Conservation (phyloP, 1,140 invertebrate species). For the Patella vulgata region DNA sequence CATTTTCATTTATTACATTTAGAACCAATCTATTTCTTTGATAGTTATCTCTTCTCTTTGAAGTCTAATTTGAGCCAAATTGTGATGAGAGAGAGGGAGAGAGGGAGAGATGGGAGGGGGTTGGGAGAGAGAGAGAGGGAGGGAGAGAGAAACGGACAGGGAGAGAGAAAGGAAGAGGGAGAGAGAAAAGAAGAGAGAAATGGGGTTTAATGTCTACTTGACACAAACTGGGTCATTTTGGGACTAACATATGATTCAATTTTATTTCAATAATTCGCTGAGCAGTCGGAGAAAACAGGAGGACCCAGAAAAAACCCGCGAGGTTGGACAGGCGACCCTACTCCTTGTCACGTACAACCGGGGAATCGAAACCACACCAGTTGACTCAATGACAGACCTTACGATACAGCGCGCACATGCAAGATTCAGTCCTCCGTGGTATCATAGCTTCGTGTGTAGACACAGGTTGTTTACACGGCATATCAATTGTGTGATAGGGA, state of each 20-base stretch:
- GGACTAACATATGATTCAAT: too few species aligned
- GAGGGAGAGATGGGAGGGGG: neutral
- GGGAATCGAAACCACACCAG: neutral
- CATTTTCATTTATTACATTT: neutral
- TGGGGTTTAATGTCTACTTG: too few species aligned
- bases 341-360: neutral
- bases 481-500: slow-evolving; percentile 2
- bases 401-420: too few species aligned
- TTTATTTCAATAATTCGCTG: too few species aligned
- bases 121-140: neutral
- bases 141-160: neutral
- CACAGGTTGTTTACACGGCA: slow-evolving; percentile 12
- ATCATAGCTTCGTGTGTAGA: slow-evolving; percentile 3
- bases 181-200: too few species aligned
- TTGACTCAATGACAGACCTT: too few species aligned
- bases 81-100: neutral
- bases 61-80: neutral
- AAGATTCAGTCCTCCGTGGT: slow-evolving; percentile 7
- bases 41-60: neutral
- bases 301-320: too few species aligned
- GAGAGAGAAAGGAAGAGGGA: too few species aligned
- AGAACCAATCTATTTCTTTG: neutral
- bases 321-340: too few species aligned
- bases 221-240: too few species aligned
- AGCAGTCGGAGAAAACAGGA: too few species aligned